phyloP scores from a whole-genome alignment of 1,140 invertebrate species.

The Ganaspis sp. region DNA sequence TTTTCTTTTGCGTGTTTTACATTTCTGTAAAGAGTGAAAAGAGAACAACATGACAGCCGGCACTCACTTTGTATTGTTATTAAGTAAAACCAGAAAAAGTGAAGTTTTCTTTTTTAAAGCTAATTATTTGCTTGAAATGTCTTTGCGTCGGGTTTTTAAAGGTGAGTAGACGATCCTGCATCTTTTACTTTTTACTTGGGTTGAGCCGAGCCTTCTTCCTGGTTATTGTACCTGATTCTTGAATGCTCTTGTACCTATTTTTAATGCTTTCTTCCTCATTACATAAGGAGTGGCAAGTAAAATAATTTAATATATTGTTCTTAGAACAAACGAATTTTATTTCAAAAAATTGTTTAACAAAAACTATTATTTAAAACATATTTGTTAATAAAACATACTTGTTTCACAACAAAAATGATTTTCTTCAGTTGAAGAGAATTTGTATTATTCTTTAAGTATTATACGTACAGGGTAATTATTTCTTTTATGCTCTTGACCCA shows the following conservation, averaged over 20 bases:
- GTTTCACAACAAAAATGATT: not conserved
- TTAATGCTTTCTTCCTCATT: not conserved
- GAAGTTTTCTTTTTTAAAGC: slow-evolving; percentile 53
- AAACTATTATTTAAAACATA: too few species aligned
- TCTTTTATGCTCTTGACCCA: slow-evolving; percentile 1
- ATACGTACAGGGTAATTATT: slow-evolving; percentile 3
- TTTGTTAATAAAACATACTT: too few species aligned
- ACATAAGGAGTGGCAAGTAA: not conserved
- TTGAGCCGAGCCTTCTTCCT: slow-evolving; percentile 18
- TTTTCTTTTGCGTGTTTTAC: not conserved
- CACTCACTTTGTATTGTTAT: slow-evolving; percentile 50
- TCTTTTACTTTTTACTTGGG: not conserved
- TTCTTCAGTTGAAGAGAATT: not conserved
- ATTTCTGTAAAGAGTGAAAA: not conserved
- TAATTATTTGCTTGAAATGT: slow-evolving; percentile 52
- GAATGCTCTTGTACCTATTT: slow-evolving; percentile 26
- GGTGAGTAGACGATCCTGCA: slow-evolving; percentile 48
- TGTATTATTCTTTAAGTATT: not conserved
- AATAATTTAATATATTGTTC: slow-evolving; percentile 7
- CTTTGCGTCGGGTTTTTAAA: slow-evolving; percentile 55
- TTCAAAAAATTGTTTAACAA: not conserved
- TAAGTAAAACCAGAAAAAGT: slow-evolving; percentile 53
- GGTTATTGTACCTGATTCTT: slow-evolving; percentile 17
- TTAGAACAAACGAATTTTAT: not conserved
- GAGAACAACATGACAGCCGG: slow-evolving; percentile 37